A percentile compares a stretch with the other conserved stretches of the same genome.
Evolutionary conservation across 2,113 vertebrate species (phyloP).

Genomic region (Embiotoca jacksoni): DNA sequence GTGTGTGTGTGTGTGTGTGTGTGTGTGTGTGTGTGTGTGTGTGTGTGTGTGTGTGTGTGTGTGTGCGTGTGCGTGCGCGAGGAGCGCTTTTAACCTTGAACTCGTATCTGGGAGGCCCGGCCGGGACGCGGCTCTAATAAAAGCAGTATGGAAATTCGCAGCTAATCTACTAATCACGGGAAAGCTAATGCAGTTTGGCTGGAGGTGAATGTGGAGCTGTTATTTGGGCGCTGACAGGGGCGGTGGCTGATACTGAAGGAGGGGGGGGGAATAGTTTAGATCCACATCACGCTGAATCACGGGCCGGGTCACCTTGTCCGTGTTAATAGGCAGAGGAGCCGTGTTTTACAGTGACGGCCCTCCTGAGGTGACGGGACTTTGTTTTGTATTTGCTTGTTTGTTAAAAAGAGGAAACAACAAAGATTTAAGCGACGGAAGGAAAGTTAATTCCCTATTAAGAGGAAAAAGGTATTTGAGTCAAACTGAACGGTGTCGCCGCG

Average conservation of each 20-base stretch:
- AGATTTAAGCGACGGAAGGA: too few relatives aligned
- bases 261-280: constrained; percentile 41
- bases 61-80: not conserved
- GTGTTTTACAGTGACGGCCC: not conserved
- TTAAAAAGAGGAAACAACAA: too few relatives aligned
- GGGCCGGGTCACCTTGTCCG: constrained; percentile 68
- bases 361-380: not conserved
- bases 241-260: constrained; percentile 31
- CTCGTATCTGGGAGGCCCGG: constrained; percentile 58
- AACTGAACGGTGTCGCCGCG: constrained; percentile 6
- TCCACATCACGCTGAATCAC: constrained; percentile 52
- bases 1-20: too few relatives aligned
- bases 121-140: constrained; percentile 66
- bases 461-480: not conserved
- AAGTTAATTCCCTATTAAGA: too few relatives aligned
- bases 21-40: constrained; percentile 2
- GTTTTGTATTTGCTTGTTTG: not conserved
- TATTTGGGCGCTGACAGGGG: constrained; percentile 55
- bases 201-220: constrained; percentile 63
- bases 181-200: constrained; percentile 75
- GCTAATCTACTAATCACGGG: constrained; percentile 75
- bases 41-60: not conserved
- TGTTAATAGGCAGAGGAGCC: constrained; percentile 25
- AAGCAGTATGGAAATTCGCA: constrained; percentile 76
- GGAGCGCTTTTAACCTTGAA: constrained; percentile 76